phyloP scores from a whole-genome alignment of 1,140 invertebrate species.

The Pseudomyrmex flavicornis region DNA sequence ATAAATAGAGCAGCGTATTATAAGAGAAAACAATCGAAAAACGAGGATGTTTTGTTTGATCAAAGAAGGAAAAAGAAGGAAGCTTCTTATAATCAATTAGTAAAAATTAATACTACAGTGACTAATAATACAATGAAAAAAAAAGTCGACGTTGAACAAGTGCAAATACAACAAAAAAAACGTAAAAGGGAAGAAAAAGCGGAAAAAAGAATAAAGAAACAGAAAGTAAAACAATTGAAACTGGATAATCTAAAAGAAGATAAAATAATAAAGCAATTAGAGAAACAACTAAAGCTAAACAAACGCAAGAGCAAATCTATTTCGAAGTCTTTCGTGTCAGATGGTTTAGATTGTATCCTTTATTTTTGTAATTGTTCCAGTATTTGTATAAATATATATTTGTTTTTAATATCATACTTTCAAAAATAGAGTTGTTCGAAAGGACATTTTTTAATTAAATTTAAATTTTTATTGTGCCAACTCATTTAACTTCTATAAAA shows the following conservation, averaged over 20 bases:
- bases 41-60: neutral
- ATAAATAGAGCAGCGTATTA: slow-evolving; percentile 84
- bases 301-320: slow-evolving; percentile 91
- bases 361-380: slow-evolving; percentile 66
- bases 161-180: slow-evolving; percentile 11
- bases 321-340: slow-evolving; percentile 91
- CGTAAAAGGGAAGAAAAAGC: slow-evolving; percentile 71
- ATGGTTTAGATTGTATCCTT: slow-evolving; percentile 96
- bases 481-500: too few species aligned
- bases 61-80: neutral
- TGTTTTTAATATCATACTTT: neutral
- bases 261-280: slow-evolving; percentile 91
- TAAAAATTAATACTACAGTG: neutral
- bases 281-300: slow-evolving; percentile 94
- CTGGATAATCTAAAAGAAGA: slow-evolving; percentile 91
- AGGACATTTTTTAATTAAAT: too few species aligned
- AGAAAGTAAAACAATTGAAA: slow-evolving; percentile 77
- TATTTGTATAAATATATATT: neutral
- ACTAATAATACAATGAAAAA: slow-evolving; percentile 58
- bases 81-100: neutral
- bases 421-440: too few species aligned
- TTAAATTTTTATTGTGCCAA: too few species aligned
- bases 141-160: slow-evolving; percentile 64
- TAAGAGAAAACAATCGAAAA: slow-evolving; percentile 61
- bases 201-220: slow-evolving; percentile 66